Evolutionary conservation across 1,140 invertebrate genomes (phyloP).

Genomic region (Microplitis mediator): DNA sequence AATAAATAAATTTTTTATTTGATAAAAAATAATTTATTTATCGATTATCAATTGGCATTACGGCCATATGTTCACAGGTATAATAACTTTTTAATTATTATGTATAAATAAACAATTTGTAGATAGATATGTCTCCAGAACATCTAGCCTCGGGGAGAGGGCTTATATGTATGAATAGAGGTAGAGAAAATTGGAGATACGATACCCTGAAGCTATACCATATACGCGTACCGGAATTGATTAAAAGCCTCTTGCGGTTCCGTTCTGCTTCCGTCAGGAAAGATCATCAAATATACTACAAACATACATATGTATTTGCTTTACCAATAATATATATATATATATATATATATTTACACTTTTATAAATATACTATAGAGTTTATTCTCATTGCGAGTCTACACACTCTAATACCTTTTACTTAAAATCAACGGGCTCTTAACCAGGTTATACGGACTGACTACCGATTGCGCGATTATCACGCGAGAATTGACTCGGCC

Average conservation of each 20-base stretch:
- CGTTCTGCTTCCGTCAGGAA: slow-evolving; percentile 56
- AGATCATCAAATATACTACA: slow-evolving; percentile 32
- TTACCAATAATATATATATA: too few species aligned
- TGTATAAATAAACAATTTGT: background rate
- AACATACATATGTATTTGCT: too few species aligned
- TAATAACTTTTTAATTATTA: background rate
- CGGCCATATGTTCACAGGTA: background rate
- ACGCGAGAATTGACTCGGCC: slow-evolving; percentile 35
- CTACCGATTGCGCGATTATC: slow-evolving; percentile 47
- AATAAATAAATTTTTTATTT: too few species aligned
- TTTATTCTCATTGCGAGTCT: slow-evolving; percentile 47
- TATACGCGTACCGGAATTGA: background rate
- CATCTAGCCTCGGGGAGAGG: background rate
- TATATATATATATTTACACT: background rate
- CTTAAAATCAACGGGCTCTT: slow-evolving; percentile 45
- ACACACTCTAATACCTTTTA: slow-evolving; percentile 59
- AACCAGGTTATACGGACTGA: slow-evolving; percentile 56
- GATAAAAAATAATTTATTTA: too few species aligned
- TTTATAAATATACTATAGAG: background rate
- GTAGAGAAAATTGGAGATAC: background rate
- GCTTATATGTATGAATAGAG: background rate
- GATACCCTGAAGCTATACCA: background rate
- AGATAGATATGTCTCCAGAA: background rate
- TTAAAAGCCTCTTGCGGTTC: slow-evolving; percentile 44
- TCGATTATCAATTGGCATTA: too few species aligned